Conservation (phyloP, 2,888 invertebrate genomes). For the Idaea aversata region DNA sequence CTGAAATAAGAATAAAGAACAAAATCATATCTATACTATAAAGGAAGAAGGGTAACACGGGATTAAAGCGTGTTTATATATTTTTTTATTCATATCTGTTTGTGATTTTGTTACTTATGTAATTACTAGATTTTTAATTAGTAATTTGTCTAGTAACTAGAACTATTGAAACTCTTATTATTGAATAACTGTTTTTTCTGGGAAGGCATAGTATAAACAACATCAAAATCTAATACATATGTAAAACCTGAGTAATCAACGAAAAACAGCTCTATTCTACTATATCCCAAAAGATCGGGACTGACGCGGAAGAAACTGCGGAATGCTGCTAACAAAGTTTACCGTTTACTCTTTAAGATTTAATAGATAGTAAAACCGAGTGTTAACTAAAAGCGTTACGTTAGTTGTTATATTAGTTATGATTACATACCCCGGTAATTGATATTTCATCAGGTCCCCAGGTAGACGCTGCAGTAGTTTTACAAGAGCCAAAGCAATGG, state of each 20-base stretch:
- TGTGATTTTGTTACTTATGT: too few species aligned
- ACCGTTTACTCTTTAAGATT: not conserved
- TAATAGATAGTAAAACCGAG: too few species aligned
- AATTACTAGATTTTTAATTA: too few species aligned
- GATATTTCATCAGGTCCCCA: slow-evolving; percentile 84
- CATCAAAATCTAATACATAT: not conserved
- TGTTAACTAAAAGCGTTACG: too few species aligned
- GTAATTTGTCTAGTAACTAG: too few species aligned
- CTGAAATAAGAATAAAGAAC: slow-evolving; percentile 65
- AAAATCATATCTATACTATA: too few species aligned
- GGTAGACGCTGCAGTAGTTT: slow-evolving; percentile 95
- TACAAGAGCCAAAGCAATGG: slow-evolving; percentile 95
- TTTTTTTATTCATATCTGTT: too few species aligned
- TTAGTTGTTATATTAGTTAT: not conserved
- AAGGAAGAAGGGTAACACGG: too few species aligned
- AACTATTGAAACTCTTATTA: not conserved
- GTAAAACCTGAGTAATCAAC: not conserved
- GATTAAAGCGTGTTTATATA: too few species aligned
- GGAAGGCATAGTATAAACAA: not conserved
- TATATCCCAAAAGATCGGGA: not conserved
- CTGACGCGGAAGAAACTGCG: not conserved
- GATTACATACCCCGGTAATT: slow-evolving; percentile 87
- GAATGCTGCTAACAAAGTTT: not conserved
- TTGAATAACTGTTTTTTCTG: not conserved
- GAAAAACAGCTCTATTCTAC: not conserved